Evolutionary conservation across 2,888 invertebrate genomes (phyloP), one percentile per base, ranked within the genome.

Genomic region (Sesia apiformis): DNA sequence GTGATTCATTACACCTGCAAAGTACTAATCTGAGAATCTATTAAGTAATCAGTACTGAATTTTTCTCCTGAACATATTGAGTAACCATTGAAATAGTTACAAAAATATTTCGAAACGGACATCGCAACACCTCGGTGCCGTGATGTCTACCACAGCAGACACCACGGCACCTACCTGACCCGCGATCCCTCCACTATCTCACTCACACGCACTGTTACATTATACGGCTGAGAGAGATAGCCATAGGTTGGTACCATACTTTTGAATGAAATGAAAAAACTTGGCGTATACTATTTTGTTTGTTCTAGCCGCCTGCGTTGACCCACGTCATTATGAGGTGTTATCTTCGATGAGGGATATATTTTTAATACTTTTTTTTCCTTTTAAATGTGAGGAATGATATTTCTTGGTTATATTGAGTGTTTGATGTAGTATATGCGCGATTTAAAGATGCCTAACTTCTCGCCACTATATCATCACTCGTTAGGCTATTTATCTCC

Each of bases 281-380:
- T 74, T 76, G 74, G 76, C 74, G 70, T 49, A 41, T 72, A 70
- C 69, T 63, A 74, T 74, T 68, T 69, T 89, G 85, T 89, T 89
- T 89, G 88, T 88, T 88, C 88, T 87, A 87, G 78, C 88, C 88
- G 88, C 86, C 78, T 70, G 74, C 73, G 66, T 78, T 80, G 84
- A 84, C 86, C 87, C 85, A 80, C 76, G 81, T 87, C 88, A 87
- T 86, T 87, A 88, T 85, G 76, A 74, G 83, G 84, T 84, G 87
- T 86, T 87, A 86, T 84, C 82, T 81, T 74, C 79, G 80, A 83
- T 83, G 83, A 82, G 78, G 79, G 79, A 82, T 85, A 85, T 81
- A 86, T 87, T 87, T 87, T 85, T 84, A 79, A 81, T 75, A 72
- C 69, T 65, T 75, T 77, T 75, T 76, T 71, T 63, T 64, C 52